Base-by-base conservation (phyloP, 2,888 invertebrate species). In the Pyrrhosoma nymphula region DNA sequence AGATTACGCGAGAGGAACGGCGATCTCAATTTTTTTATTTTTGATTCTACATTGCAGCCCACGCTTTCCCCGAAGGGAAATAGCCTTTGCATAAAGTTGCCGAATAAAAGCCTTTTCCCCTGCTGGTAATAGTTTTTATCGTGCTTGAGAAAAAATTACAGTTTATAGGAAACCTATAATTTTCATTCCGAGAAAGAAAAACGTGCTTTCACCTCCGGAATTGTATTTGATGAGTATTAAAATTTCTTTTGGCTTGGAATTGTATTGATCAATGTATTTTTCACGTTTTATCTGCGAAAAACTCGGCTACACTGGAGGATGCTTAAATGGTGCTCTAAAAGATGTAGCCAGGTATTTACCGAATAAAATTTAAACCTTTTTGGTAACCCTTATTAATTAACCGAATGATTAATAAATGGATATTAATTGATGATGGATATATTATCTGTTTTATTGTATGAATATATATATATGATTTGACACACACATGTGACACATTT, bases 1-100 rank as follows among this genome's bases (percentile, higher is more conserved):
- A 69, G 69, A 69, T 69, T 69, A 69, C 69, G 69, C 69, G 69
- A 69, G 69, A n/a, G 69, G n/a, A 69, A 69, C 26, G 26, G 69
- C 69, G 69, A 69, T 69, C 26, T 3, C 4, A 69, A 26, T 69
- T 69, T 69, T 69, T 69, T 60, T 56, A 8, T 26, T 26, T 69
- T 69, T 69, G 69, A n/a, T 69, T 69, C n/a, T n/a, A 69, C 26
- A 69, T 69, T 69, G 26, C 69, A 69, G 26, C n/a, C 69, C 69
- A n/a, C 69, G 23, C 69, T 69, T n/a, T 69, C 0, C 69, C 69
- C 23, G 69, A 47, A 69, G 69, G 69, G 69, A 69, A 69, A 69
- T 69, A 69, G 69, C n/a, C 26, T 69, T 69, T 69, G 26, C 69
- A 69, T 69, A 69, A 69, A 69, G 69, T 69, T 69, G 23, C 69